Conservation (phyloP, 2,888 invertebrate genomes). For the Trichopoda pennipes region DNA sequence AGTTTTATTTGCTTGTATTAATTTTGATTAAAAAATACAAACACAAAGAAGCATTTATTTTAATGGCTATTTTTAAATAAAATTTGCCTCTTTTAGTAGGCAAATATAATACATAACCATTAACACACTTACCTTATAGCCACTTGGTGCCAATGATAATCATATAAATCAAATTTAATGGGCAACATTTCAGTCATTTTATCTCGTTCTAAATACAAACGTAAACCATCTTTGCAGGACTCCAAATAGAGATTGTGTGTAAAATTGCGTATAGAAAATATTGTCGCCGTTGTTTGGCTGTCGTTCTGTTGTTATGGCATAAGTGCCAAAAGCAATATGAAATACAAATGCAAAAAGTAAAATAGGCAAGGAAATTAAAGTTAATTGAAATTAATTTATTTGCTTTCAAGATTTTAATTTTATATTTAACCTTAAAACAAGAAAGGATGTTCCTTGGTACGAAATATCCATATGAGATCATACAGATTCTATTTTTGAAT, state of each 20-base stretch:
- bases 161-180: slow-evolving; percentile 80
- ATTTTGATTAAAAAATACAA: background rate
- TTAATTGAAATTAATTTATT: slow-evolving; percentile 39
- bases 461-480: no score
- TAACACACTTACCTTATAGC: slow-evolving; percentile 78
- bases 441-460: slow-evolving; percentile 3
- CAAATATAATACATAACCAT: no score
- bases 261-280: slow-evolving; percentile 79
- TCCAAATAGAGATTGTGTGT: slow-evolving; percentile 80
- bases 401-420: no score
- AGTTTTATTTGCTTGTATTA: no score
- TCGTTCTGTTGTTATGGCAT: slow-evolving; percentile 70
- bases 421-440: no score
- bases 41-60: background rate
- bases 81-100: background rate
- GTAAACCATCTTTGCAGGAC: slow-evolving; percentile 78
- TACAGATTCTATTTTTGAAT: no score
- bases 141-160: slow-evolving; percentile 81
- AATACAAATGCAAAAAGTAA: background rate
- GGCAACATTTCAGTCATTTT: slow-evolving; percentile 81
- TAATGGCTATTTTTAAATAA: slow-evolving; percentile 10
- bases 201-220: slow-evolving; percentile 80
- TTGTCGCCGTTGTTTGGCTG: slow-evolving; percentile 75
- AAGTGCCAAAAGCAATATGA: slow-evolving; percentile 37
- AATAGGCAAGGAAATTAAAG: slow-evolving; percentile 10